phyloP scores from a whole-genome alignment of 1,140 invertebrate species.

The Heliothis virescens region DNA sequence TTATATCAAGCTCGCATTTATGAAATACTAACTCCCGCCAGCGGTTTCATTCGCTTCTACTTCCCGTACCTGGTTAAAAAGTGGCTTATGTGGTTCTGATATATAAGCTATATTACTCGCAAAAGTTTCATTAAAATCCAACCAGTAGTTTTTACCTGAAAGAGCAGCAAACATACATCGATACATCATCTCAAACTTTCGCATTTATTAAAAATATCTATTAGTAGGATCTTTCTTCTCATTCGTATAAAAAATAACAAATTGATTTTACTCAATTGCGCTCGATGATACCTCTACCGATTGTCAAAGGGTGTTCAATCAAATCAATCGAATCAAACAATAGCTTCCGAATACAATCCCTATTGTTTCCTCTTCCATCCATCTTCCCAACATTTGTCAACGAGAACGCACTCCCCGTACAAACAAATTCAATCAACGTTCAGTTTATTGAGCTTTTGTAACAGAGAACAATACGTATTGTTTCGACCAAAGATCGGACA shows the following conservation, averaged over 20 bases:
- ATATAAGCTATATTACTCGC: no score
- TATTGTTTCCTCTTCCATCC: constrained; percentile 57
- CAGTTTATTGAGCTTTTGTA: constrained; percentile 67
- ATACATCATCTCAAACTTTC: no score
- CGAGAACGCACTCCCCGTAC: constrained; percentile 54
- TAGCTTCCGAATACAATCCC: constrained; percentile 46
- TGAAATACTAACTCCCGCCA: no score
- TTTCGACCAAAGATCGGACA: constrained; percentile 66
- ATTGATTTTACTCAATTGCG: not conserved
- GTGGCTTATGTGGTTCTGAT: no score
- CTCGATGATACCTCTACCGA: not conserved
- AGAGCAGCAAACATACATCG: no score
- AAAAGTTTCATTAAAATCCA: no score
- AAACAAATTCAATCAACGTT: constrained; percentile 56
- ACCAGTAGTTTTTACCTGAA: no score
- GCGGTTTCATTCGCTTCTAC: no score
- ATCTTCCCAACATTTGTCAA: constrained; percentile 64
- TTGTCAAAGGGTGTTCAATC: constrained; percentile 48
- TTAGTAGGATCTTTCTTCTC: not conserved
- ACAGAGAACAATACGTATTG: constrained; percentile 79
- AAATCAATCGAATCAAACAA: constrained; percentile 48
- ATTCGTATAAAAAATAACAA: not conserved
- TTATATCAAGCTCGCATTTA: not conserved
- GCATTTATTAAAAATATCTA: no score
- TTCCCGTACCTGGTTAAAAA: no score